phyloP scores from a whole-genome alignment of 2,888 invertebrate genomes.

The Chloroclystis v-ata region DNA sequence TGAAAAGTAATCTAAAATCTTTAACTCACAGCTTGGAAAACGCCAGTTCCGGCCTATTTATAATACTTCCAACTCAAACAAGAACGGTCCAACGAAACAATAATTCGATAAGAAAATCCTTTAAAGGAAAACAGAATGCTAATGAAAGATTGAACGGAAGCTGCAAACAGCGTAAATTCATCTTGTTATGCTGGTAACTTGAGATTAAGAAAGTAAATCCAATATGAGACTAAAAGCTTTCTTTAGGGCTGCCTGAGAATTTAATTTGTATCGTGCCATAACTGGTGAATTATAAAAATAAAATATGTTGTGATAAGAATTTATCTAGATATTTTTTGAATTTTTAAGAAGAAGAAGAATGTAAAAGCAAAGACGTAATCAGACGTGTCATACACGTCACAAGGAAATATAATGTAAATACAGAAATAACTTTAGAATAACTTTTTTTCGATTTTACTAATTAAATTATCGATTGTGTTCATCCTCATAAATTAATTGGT shows the following conservation, averaged over 20 bases:
- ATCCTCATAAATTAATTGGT: too few relatives aligned
- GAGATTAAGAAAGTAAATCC: constrained; percentile 26
- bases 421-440: too few relatives aligned
- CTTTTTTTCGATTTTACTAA: too few relatives aligned
- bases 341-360: too few relatives aligned
- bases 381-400: too few relatives aligned
- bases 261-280: background rate
- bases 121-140: constrained; percentile 3
- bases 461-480: too few relatives aligned
- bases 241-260: constrained; percentile 8
- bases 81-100: background rate
- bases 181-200: constrained; percentile 21
- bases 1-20: background rate
- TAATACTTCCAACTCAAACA: background rate
- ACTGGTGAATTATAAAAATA: too few relatives aligned
- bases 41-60: background rate
- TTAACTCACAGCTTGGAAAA: background rate
- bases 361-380: too few relatives aligned
- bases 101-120: constrained; percentile 8
- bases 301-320: too few relatives aligned
- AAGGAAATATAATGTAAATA: too few relatives aligned
- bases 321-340: too few relatives aligned
- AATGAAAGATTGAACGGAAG: constrained; percentile 7
- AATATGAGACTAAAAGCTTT: constrained; percentile 15
- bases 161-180: constrained; percentile 14